A percentile compares a stretch with the other conserved stretches of the same genome.
These are phyloP conservation scores for Piprites chloris DNA, from an alignment of 2,113 vertebrate genomes.

Conservation along the genomic window DNA sequence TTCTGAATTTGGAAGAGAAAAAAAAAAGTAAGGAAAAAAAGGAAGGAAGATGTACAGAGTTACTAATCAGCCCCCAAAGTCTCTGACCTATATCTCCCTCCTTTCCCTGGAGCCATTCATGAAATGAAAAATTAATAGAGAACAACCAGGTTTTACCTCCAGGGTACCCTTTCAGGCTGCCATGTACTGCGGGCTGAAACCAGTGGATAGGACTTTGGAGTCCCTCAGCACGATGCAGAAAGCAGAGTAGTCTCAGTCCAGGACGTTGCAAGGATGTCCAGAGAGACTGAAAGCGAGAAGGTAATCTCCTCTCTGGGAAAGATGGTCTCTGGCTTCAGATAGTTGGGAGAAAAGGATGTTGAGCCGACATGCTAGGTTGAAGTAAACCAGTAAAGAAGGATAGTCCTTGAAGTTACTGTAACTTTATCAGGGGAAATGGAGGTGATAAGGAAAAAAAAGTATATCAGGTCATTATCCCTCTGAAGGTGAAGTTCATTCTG, in stretches of 20 bases:
- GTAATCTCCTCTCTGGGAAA: background rate
- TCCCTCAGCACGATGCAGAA: background rate
- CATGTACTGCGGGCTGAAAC: background rate
- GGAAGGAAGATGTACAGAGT: background rate
- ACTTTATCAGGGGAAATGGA: background rate
- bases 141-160: constrained; percentile 44
- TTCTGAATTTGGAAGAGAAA: constrained; percentile 23
- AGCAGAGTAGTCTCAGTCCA: background rate
- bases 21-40: background rate
- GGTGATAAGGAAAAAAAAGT: background rate
- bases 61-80: constrained; percentile 27
- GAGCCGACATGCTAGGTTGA: background rate
- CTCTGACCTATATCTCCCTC: constrained; percentile 58
- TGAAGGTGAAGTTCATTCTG: background rate
- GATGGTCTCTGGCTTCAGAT: background rate
- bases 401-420: constrained; percentile 9
- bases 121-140: constrained; percentile 64
- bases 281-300: background rate
- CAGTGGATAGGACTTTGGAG: background rate
- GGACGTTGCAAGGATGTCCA: background rate
- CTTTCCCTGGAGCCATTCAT: constrained; percentile 37
- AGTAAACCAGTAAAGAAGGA: background rate
- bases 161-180: constrained; percentile 14
- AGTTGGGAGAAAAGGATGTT: background rate
- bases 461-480: constrained; percentile 41